Percentiles rank a stretch among this genome's conserved stretches.
These are phyloP conservation scores for Clunio marinus DNA, from an alignment of 2,888 invertebrate genomes.

Conservation along the genomic window DNA sequence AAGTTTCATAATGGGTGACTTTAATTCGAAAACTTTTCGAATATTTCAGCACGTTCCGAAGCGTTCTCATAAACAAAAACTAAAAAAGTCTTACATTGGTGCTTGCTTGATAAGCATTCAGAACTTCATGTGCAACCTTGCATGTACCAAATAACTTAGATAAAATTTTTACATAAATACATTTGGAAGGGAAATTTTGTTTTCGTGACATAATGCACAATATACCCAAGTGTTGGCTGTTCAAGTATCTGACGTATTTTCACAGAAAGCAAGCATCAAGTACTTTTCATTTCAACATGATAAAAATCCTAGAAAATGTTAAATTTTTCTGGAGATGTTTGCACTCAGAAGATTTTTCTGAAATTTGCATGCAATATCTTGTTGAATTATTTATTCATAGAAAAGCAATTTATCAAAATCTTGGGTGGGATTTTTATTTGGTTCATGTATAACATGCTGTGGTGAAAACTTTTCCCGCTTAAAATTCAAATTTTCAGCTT, in stretches of 20 bases:
- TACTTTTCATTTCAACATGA: not conserved
- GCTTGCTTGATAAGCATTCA: too few relatives aligned
- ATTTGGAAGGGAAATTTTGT: not conserved
- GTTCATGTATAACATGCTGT: not conserved
- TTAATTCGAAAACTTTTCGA: not conserved
- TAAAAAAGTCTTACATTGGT: not conserved
- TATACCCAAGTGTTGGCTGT: too few relatives aligned
- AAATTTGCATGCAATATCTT: not conserved
- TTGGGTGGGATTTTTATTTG: not conserved
- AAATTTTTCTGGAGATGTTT: constrained; percentile 1
- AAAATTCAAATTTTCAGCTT: not conserved
- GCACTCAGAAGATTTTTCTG: not conserved
- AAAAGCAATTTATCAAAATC: not conserved
- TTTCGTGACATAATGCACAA: constrained; percentile 7
- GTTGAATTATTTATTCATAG: not conserved
- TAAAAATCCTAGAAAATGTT: not conserved
- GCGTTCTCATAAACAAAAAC: not conserved
- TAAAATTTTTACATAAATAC: not conserved
- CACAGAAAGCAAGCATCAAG: not conserved
- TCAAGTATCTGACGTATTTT: too few relatives aligned
- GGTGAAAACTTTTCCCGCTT: not conserved
- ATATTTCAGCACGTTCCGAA: not conserved
- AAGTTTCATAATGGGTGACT: not conserved
- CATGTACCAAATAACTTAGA: not conserved
- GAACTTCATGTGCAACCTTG: too few relatives aligned